A percentile compares a stretch with the other conserved stretches of the same genome.
These are phyloP conservation scores for Drosophila novamexicana DNA, from an alignment of 1,140 invertebrate species.

Conservation along the genomic window DNA sequence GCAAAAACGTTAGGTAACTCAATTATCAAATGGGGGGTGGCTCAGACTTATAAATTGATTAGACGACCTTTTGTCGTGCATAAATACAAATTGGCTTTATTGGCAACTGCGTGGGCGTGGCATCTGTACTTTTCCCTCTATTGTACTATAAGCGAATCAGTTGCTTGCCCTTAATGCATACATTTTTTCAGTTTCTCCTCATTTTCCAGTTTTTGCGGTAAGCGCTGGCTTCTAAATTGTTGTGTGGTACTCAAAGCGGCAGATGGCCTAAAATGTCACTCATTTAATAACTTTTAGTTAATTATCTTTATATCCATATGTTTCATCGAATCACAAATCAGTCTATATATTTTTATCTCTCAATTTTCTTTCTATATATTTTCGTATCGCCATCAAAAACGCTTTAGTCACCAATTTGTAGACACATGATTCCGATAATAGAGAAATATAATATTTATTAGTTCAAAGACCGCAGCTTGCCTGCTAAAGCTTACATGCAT, in stretches of 20 bases:
- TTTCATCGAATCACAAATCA: background rate
- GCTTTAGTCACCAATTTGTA: too few relatives aligned
- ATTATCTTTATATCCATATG: background rate
- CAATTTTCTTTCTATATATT: background rate
- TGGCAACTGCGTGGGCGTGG: constrained; percentile 56
- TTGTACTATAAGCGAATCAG: constrained; percentile 26
- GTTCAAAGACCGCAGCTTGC: too few relatives aligned
- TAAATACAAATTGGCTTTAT: constrained; percentile 57
- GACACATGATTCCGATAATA: too few relatives aligned
- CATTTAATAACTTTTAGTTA: background rate
- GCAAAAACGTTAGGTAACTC: constrained; percentile 61
- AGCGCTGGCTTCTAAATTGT: constrained; percentile 16
- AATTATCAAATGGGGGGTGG: constrained; percentile 59
- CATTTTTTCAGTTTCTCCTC: background rate
- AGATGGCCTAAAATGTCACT: constrained; percentile 25
- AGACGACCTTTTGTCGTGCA: constrained; percentile 48
- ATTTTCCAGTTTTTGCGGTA: constrained; percentile 38
- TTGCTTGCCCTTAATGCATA: background rate
- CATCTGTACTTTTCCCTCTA: constrained; percentile 15
- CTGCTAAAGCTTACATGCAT: too few relatives aligned
- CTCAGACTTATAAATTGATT: constrained; percentile 63
- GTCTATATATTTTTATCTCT: too few relatives aligned
- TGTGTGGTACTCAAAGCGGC: constrained; percentile 12
- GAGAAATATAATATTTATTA: too few relatives aligned
- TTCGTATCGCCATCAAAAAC: too few relatives aligned